A percentile compares a stretch with the other conserved stretches of the same genome.
These are phyloP conservation scores for Upupa epops DNA, from an alignment of 2,113 vertebrate species.

Conservation along the genomic window DNA sequence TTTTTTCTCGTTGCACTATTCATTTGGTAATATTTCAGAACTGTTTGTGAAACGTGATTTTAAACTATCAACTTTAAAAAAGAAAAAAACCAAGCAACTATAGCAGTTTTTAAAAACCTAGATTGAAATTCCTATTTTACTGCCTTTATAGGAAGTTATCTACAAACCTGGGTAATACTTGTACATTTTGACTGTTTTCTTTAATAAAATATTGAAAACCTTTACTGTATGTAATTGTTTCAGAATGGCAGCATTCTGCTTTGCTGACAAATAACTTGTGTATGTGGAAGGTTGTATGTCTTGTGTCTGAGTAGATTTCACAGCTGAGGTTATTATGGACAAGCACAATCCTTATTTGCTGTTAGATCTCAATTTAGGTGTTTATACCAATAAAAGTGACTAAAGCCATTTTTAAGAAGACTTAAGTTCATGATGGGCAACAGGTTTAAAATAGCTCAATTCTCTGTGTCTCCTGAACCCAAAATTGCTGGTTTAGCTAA, in stretches of 20 bases:
- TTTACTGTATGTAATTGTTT: slow-evolving; percentile 76
- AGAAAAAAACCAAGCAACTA: neutral
- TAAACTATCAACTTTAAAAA: slow-evolving; percentile 70
- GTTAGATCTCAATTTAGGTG: slow-evolving; percentile 64
- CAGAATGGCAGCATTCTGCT: slow-evolving; percentile 73
- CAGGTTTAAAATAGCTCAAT: slow-evolving; percentile 59
- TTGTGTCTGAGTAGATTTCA: slow-evolving; percentile 61
- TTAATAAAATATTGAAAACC: slow-evolving; percentile 75
- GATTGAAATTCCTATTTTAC: slow-evolving; percentile 72
- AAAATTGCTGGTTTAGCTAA: slow-evolving; percentile 51
- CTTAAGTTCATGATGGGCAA: slow-evolving; percentile 64
- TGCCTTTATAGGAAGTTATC: slow-evolving; percentile 70
- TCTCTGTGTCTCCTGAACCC: slow-evolving; percentile 52
- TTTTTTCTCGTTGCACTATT: slow-evolving; percentile 66
- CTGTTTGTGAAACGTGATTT: slow-evolving; percentile 49
- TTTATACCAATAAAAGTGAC: slow-evolving; percentile 71
- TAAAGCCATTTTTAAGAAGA: slow-evolving; percentile 67
- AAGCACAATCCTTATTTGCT: slow-evolving; percentile 68
- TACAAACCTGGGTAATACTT: slow-evolving; percentile 68
- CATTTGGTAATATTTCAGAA: slow-evolving; percentile 66
- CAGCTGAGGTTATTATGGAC: slow-evolving; percentile 63
- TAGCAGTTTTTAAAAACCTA: slow-evolving; percentile 68
- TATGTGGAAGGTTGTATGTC: slow-evolving; percentile 75
- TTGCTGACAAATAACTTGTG: slow-evolving; percentile 68
- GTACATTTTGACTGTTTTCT: slow-evolving; percentile 78